Conservation (phyloP, 2,888 invertebrate species). For the Ennomos quercinarius region DNA sequence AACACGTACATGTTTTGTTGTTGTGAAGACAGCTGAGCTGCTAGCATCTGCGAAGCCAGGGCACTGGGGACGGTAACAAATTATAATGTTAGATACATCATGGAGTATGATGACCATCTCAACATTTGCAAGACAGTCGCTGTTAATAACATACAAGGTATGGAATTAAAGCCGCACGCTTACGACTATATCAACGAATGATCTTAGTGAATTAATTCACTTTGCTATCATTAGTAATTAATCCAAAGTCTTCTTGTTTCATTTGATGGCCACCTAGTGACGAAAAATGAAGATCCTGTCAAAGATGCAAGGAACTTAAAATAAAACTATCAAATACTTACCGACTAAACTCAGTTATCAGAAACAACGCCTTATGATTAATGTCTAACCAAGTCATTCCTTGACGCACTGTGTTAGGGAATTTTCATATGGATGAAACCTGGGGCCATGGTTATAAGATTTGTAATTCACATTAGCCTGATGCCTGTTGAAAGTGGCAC, state of each 20-base stretch:
- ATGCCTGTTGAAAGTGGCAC: conserved; percentile 46
- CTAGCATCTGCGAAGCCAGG: conserved; percentile 98
- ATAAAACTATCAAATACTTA: background rate
- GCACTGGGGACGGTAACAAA: conserved; percentile 93
- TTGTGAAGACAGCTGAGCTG: conserved; percentile 96
- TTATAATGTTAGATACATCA: conserved; percentile 72
- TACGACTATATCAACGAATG: conserved; percentile 21
- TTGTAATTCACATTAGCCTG: conserved; percentile 59
- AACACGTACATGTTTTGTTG: conserved; percentile 97
- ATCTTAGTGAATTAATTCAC: background rate
- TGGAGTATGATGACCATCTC: conserved; percentile 28
- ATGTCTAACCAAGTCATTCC: conserved; percentile 36
- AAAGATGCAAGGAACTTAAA: conserved; percentile 4
- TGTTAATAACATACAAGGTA: conserved; percentile 19
- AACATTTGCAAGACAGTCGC: conserved; percentile 19
- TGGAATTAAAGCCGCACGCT: conserved; percentile 70
- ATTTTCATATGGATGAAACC: conserved; percentile 63
- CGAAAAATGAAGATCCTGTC: background rate
- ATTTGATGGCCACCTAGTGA: background rate
- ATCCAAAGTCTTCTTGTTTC: background rate
- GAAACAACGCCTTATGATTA: conserved; percentile 27
- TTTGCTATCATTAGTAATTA: background rate
- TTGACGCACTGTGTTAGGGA: conserved; percentile 66
- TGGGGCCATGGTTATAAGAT: conserved; percentile 67
- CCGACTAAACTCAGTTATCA: conserved; percentile 24